Evolutionary conservation across 2,888 invertebrate species (phyloP).

Genomic region (Tineola bisselliella): DNA sequence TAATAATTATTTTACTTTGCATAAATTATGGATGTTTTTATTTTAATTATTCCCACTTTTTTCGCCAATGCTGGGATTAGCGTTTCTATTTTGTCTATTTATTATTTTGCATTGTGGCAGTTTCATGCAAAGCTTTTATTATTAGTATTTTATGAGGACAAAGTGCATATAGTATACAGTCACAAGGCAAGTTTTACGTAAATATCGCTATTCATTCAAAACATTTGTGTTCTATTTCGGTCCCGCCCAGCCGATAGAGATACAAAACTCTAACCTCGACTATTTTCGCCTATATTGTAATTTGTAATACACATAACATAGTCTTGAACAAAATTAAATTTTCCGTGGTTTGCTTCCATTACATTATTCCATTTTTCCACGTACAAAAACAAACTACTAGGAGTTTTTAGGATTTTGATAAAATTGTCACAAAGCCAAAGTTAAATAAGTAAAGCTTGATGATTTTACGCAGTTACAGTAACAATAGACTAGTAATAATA

Average conservation of each 20-base stretch:
- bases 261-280: conserved; percentile 37
- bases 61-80: too few species aligned
- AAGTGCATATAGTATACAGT: not conserved
- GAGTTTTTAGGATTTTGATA: too few species aligned
- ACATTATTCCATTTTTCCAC: too few species aligned
- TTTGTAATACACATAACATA: conserved; percentile 17
- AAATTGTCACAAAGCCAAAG: too few species aligned
- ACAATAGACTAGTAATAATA: not conserved
- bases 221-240: conserved; percentile 33
- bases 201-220: conserved; percentile 20
- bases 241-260: conserved; percentile 39
- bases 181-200: conserved; percentile 13
- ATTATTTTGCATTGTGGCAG: too few species aligned
- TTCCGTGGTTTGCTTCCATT: not conserved
- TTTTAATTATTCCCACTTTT: too few species aligned
- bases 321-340: not conserved
- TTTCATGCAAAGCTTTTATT: too few species aligned
- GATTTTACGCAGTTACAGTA: not conserved
- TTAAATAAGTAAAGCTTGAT: not conserved
- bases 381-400: too few species aligned
- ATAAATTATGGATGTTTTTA: too few species aligned
- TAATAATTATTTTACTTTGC: too few species aligned
- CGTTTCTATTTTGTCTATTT: too few species aligned
- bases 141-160: too few species aligned
- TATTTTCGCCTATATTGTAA: conserved; percentile 38